A percentile compares a stretch with the other conserved stretches of the same genome.
Evolutionary conservation across 2,888 invertebrate species (phyloP).

Genomic region (Halocaridina rubra): DNA sequence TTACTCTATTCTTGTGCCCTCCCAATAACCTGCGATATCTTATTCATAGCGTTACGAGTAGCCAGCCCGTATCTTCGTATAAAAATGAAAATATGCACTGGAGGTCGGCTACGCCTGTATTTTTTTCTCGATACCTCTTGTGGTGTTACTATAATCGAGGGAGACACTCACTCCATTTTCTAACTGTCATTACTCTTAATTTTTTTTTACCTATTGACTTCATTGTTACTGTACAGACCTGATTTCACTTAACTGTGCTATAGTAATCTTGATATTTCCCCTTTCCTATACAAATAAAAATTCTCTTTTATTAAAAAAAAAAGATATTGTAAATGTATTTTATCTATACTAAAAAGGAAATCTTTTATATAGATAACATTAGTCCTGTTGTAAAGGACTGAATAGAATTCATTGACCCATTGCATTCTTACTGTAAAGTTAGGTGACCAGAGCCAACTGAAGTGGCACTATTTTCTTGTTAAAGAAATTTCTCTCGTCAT

Average conservation of each 20-base stretch:
- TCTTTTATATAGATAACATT: not conserved
- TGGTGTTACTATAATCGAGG: conserved; percentile 28
- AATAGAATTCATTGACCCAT: not conserved
- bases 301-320: not conserved
- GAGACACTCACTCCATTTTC: not conserved
- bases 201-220: not conserved
- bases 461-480: conserved; percentile 7
- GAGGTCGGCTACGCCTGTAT: conserved; percentile 5
- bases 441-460: not conserved
- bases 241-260: not conserved
- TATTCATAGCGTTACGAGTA: not conserved
- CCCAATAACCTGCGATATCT: conserved; percentile 39
- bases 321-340: not conserved
- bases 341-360: not conserved
- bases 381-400: not conserved
- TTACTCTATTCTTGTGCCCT: conserved; percentile 49
- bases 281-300: not conserved
- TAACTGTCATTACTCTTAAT: not conserved
- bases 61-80: not conserved
- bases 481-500: not conserved
- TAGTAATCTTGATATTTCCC: conserved; percentile 5
- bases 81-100: no score
- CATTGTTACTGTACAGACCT: conserved; percentile 19
- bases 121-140: conserved; percentile 14
- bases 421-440: not conserved